Evolutionary conservation across 1,140 invertebrate genomes (phyloP).

Genomic region (Caenorhabditis elegans): DNA sequence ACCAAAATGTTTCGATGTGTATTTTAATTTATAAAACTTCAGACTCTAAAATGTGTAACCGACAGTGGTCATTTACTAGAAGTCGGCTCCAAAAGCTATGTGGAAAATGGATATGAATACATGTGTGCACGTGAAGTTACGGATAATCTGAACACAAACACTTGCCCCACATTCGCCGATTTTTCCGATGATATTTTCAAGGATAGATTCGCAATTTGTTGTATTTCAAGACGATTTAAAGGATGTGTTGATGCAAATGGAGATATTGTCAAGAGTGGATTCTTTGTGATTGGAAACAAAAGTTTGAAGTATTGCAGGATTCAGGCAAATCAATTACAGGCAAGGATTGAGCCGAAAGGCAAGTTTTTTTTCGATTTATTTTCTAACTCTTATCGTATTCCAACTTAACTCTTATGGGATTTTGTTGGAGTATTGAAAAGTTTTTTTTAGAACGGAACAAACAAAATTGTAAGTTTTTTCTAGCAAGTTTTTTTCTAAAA

Average conservation of each 20-base stretch:
- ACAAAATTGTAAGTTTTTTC: too few species aligned
- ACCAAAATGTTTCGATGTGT: neutral
- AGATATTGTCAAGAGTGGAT: neutral
- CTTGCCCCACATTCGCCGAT: neutral
- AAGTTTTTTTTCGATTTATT: neutral
- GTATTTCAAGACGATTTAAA: constrained; percentile 13
- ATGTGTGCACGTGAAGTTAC: neutral
- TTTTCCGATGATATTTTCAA: constrained; percentile 21
- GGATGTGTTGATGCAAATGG: constrained; percentile 7
- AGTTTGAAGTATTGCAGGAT: constrained; percentile 13
- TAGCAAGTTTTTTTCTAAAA: too few species aligned
- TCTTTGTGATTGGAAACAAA: neutral
- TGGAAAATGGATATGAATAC: neutral
- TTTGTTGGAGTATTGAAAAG: too few species aligned
- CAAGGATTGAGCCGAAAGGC: constrained; percentile 7
- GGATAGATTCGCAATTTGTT: constrained; percentile 12
- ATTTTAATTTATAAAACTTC: neutral
- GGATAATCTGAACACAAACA: neutral
- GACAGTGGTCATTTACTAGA: constrained; percentile 6
- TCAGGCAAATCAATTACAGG: neutral
- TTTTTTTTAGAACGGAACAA: too few species aligned
- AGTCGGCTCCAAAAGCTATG: neutral
- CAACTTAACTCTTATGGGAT: too few species aligned
- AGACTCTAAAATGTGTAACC: constrained; percentile 4
- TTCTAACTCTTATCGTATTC: neutral